Evolutionary conservation across 1,140 invertebrate genomes (phyloP), one percentile per base, ranked within the genome.

Genomic region (Metopolophium dirhodum): DNA sequence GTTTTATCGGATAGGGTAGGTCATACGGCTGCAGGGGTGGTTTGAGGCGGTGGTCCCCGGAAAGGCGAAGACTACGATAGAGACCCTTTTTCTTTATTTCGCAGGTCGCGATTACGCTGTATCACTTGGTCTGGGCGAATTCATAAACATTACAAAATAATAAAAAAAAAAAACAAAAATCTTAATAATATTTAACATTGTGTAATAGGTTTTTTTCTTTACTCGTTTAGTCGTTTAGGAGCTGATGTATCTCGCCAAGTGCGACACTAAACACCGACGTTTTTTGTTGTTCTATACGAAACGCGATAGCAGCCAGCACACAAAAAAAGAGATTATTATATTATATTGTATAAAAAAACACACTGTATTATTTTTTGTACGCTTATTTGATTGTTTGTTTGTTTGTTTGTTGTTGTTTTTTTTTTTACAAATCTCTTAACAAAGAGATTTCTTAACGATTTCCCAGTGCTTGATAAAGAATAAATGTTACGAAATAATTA

Each of bases 401-500:
- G 0, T 87, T 87, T n/a, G 37, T 85, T 86, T 26, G 37, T 23
- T 41, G 45, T 90, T 90, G 14, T 30, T 35, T 30, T 49, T 51
- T 49, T 83, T 51, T 14, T 26, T 35, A 82, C 45, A 51, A 83
- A 83, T 91, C 6, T 49, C 35, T 0, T 4, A 51, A 85, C 82
- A 85, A 57, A 93, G 49, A 86, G 77, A 68, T 47, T 90, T 90
- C 23, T 61, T 68, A 6, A 90, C 37, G 49, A 54, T 41, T 47
- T 54, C 26, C 47, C 49, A 22, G 47, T n/a, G n/a, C 82, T 83
- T 54, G 45, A 85, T 54, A 45, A 93, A 83, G 23, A 7, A 83
- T 45, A n/a, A 85, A 92, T 37, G 91, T 41, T 45, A 85, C 49
- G 7, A 82, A 91, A 91, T 45, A 61, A 91, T 91, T 91, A 91